These are phyloP conservation scores for Ptychoptera contaminata DNA, from an alignment of 2,888 invertebrate genomes.

Conservation along the genomic window DNA sequence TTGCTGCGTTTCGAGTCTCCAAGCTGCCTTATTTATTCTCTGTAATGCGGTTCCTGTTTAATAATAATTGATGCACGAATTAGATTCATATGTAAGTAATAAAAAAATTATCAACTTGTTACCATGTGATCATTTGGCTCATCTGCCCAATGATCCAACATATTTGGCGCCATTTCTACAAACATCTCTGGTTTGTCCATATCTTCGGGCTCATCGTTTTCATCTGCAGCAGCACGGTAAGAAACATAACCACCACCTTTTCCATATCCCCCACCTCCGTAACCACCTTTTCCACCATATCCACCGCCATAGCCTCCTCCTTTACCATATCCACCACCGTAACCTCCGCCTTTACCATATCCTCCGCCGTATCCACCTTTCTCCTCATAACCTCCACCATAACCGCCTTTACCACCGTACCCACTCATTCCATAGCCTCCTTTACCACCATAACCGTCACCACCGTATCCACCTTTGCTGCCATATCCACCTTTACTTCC, in stretches of 20 bases:
- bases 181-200: background rate
- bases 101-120: no score
- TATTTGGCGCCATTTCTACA: background rate
- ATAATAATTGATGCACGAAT: no score
- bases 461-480: background rate
- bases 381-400: slow-evolving; percentile 1
- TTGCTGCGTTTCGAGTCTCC: no score
- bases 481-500: background rate
- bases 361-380: background rate
- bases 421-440: background rate
- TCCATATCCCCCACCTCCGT: background rate
- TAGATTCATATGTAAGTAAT: no score
- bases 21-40: no score
- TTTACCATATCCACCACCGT: background rate
- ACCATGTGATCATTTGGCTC: no score
- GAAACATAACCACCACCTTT: background rate
- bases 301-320: background rate
- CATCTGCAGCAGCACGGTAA: slow-evolving; percentile 1
- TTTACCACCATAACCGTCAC: no score
- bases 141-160: no score
- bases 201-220: slow-evolving; percentile 3
- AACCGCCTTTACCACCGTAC: slow-evolving; percentile 4
- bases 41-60: no score
- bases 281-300: background rate
- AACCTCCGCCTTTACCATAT: background rate